Conservation (phyloP, 2,797 vertebrate genomes). For the Smutsia temminckii region DNA sequence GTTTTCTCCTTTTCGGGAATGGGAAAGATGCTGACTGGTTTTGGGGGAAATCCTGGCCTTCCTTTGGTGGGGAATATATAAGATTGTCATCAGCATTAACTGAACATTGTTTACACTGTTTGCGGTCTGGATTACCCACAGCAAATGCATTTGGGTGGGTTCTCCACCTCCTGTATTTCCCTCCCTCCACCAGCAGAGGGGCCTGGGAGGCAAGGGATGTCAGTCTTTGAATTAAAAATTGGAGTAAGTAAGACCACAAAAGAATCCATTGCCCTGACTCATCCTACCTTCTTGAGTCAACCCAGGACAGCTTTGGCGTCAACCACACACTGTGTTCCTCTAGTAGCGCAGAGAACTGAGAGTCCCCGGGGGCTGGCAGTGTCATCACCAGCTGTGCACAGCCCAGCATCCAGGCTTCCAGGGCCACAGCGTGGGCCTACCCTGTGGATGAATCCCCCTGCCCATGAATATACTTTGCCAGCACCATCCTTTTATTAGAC, state of each 20-base stretch:
- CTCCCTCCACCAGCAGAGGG: not conserved
- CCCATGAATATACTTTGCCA: not conserved
- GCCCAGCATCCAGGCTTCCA: fast-evolving
- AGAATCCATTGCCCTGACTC: not conserved
- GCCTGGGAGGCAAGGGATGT: not conserved
- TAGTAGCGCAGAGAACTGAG: not conserved
- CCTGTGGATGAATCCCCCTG: not conserved
- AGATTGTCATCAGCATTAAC: not conserved
- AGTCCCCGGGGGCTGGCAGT: not conserved
- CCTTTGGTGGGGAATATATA: not conserved
- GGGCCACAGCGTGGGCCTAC: fast-evolving
- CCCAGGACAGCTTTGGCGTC: not conserved
- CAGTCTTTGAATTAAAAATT: not conserved
- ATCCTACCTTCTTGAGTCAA: not conserved
- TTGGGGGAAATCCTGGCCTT: not conserved
- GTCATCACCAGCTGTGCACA: not conserved
- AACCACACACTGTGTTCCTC: not conserved
- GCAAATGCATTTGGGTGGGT: not conserved
- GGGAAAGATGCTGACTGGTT: not conserved
- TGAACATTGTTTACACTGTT: not conserved
- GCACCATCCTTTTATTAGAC: not conserved
- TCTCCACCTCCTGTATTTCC: not conserved
- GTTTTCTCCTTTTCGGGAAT: not conserved
- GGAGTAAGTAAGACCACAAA: not conserved
- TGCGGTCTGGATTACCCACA: not conserved